Evolutionary conservation across 2,113 vertebrate species (phyloP).

Genomic region (Tylochromis polylepis): DNA sequence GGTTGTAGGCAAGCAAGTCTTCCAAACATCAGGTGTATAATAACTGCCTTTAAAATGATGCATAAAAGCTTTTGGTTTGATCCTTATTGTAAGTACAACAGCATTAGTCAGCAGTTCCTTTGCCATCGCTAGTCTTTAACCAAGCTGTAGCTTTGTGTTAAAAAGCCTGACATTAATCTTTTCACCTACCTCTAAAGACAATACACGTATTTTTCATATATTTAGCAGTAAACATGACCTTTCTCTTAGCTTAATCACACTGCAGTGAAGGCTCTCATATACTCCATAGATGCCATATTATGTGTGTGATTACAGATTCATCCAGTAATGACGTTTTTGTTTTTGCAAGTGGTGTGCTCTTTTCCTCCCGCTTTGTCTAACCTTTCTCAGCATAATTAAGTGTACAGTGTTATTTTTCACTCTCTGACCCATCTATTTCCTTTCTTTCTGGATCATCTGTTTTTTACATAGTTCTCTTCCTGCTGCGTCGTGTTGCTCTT

Average conservation of each 20-base stretch:
- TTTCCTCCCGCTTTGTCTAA: neutral
- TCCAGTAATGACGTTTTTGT: accelerated
- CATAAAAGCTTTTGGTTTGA: neutral
- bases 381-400: neutral
- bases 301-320: neutral
- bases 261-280: neutral
- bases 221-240: neutral
- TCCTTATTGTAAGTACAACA: neutral
- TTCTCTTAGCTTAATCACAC: neutral
- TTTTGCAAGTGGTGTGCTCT: neutral
- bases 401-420: neutral
- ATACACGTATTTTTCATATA: neutral
- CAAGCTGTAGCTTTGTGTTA: neutral
- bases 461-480: neutral
- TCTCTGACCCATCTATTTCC: neutral
- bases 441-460: neutral
- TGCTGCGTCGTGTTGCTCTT: neutral
- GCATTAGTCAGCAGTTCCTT: neutral
- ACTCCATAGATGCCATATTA: accelerated
- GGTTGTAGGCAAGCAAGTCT: neutral
- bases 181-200: neutral
- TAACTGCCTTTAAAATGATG: neutral
- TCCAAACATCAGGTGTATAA: neutral
- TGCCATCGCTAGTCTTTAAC: neutral
- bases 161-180: neutral